phyloP scores from a whole-genome alignment of 2,888 invertebrate genomes.

The Pemphredon lugubris region DNA sequence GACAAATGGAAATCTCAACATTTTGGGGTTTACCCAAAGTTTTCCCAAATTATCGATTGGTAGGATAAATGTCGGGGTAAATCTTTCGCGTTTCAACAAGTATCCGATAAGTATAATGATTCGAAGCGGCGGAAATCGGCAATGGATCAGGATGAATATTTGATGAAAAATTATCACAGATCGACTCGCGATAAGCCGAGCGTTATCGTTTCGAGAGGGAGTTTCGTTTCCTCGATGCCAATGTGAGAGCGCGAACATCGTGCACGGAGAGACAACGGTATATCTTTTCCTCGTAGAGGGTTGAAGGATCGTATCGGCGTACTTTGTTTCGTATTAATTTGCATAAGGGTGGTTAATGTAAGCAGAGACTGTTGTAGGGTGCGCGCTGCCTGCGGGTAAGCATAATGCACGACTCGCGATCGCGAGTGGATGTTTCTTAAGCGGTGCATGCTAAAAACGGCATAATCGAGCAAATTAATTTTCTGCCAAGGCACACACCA shows the following conservation, averaged over 20 bases:
- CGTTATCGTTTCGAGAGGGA: no score
- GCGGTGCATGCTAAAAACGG: slow-evolving; percentile 56
- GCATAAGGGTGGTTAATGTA: slow-evolving; percentile 69
- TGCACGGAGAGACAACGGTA: slow-evolving; percentile 36
- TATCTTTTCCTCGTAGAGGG: slow-evolving; percentile 48
- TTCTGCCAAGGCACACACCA: slow-evolving; percentile 29
- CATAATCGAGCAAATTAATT: slow-evolving; percentile 63
- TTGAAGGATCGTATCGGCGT: slow-evolving; percentile 57
- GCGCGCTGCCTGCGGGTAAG: slow-evolving; percentile 49
- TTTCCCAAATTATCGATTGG: no score
- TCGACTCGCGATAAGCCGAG: no score
- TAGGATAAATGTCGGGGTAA: no score
- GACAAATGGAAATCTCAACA: no score
- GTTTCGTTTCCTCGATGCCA: slow-evolving; percentile 11
- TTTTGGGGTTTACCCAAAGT: no score
- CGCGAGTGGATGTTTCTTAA: slow-evolving; percentile 58
- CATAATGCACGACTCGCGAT: slow-evolving; percentile 52
- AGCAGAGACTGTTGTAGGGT: slow-evolving; percentile 59
- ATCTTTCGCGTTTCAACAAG: no score
- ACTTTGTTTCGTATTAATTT: slow-evolving; percentile 70
- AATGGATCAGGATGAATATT: no score
- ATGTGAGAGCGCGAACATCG: slow-evolving; percentile 14
- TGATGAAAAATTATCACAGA: no score
- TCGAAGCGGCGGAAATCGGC: no score
- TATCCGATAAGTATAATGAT: no score